Base-by-base conservation (phyloP, 2,888 invertebrate species). In the Andrena flavipes region DNA sequence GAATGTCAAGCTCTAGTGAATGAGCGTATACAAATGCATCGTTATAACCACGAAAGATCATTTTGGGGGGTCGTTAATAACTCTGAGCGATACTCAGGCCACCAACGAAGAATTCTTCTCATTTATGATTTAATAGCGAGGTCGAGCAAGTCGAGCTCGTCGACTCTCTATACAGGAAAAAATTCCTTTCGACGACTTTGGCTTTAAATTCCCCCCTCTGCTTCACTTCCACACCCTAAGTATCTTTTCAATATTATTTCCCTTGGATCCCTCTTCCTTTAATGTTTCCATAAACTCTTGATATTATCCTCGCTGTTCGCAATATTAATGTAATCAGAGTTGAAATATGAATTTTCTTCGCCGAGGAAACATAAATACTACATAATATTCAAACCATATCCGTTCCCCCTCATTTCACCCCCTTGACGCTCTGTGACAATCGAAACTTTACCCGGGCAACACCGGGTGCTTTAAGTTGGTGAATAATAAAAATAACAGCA, bases 51-150 rank as follows among this genome's bases (percentile, higher is more conserved):
- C 23, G 49, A 62, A 51, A 49, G 65, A 75, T 29, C 42, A 7
- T 60, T 60, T 60, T 60, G 30, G 30, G 30, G 8, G 54, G 59
- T 76, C 87, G 76, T 87, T 87, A 87, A 87, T 87, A 87, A 87
- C 62, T 74, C 63, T 20, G 68, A 59, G 49, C 64, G 76, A 83
- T 75, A 77, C 69, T 64, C 42, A 48, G 83, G 76, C 87, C 83
- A 87, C 83, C 84, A 69, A 77, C 76, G 73, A 73, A 79, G 83
- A 51, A 79, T 65, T 80, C 80, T 70, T 82, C 71, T 78, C 67
- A 64, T 49, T 68, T 63, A 80, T 79, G 72, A 87, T 85, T 85
- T 83, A 87, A 87, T 75, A 76, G 74, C 75, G 33, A 33, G 75
- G 60, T 70, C 71, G 59, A 26, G 16, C 23, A 8, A 72, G 54